A percentile compares a stretch with the other conserved stretches of the same genome.
Evolutionary conservation across 1,140 invertebrate genomes (phyloP).

Genomic region (Drosophila parvula): DNA sequence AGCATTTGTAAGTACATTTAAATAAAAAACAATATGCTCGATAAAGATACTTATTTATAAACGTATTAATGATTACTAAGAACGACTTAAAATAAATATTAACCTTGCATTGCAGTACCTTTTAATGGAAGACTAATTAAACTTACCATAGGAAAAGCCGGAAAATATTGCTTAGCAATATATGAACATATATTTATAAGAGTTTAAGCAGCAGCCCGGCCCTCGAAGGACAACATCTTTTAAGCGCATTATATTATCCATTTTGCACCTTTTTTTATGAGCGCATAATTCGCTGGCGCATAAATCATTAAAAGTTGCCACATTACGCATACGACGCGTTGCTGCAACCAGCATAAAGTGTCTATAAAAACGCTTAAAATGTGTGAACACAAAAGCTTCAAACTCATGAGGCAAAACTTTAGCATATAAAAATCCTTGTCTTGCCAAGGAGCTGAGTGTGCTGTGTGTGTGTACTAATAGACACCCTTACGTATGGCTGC

Average conservation of each 20-base stretch:
- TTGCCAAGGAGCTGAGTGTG: background rate
- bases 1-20: background rate
- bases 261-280: constrained; percentile 44
- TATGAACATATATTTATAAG: background rate
- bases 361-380: constrained; percentile 75
- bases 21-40: too few species aligned
- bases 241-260: constrained; percentile 40
- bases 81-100: background rate
- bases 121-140: too few species aligned
- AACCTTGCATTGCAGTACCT: background rate
- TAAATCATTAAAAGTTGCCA: constrained; percentile 71
- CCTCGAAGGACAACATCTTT: constrained; percentile 14
- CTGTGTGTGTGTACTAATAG: constrained; percentile 27
- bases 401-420: constrained; percentile 61
- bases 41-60: background rate
- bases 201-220: background rate
- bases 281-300: constrained; percentile 38
- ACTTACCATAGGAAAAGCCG: background rate
- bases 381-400: constrained; percentile 56
- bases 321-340: constrained; percentile 68
- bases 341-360: constrained; percentile 65
- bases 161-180: background rate
- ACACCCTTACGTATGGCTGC: constrained; percentile 26
- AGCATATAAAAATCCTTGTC: constrained; percentile 55
- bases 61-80: background rate